Conservation (phyloP, 2,113 vertebrate genomes). For the Cygnus atratus region DNA sequence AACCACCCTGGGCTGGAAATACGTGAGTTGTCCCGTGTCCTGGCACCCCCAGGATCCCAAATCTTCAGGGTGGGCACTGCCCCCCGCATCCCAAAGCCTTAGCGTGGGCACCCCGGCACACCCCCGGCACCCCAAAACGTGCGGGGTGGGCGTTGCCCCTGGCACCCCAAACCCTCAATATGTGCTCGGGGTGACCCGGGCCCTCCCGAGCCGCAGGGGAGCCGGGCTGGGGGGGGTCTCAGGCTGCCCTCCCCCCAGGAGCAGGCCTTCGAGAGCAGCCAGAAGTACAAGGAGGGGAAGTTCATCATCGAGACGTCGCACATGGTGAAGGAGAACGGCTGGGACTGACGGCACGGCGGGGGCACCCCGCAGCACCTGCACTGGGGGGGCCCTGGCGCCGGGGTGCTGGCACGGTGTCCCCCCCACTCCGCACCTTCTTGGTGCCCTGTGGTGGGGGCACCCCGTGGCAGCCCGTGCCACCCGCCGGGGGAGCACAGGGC, state of each 20-base stretch:
- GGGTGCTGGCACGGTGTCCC: too few species aligned
- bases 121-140: too few species aligned
- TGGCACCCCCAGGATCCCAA: neutral
- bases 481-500: neutral
- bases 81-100: neutral
- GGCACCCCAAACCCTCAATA: neutral
- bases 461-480: neutral
- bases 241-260: conserved; percentile 42
- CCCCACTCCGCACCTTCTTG: neutral
- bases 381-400: neutral
- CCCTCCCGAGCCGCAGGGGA: too few species aligned
- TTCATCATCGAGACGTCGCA: conserved; percentile 84
- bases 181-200: too few species aligned
- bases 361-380: conserved; percentile 31
- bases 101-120: too few species aligned
- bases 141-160: neutral
- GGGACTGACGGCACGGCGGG: conserved; percentile 71
- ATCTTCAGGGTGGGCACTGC: neutral
- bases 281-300: conserved; percentile 84
- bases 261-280: conserved; percentile 83
- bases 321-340: conserved; percentile 84
- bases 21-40: conserved; percentile 64
- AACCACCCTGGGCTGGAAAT: conserved; percentile 83
- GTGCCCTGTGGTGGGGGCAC: neutral
- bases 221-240: neutral